Evolutionary conservation across 1,140 invertebrate species (phyloP).

Genomic region (Aethina tumida): DNA sequence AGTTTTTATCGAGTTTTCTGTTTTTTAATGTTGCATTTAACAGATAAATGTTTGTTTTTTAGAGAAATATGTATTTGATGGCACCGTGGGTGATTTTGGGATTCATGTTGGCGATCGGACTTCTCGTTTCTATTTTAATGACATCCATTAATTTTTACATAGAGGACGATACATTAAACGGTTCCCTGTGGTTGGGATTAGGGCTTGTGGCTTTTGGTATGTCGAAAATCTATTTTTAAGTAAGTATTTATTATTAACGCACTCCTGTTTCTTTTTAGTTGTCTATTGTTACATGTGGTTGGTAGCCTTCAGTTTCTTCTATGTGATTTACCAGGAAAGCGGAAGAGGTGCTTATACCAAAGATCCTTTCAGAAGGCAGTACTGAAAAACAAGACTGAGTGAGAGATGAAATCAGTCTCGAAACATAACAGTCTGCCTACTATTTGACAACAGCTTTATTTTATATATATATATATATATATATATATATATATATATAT

Average conservation of each 20-base stretch:
- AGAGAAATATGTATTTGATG: constrained; percentile 72
- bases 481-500: too few relatives aligned
- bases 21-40: too few relatives aligned
- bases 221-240: constrained; percentile 15
- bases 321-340: constrained; percentile 56
- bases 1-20: too few relatives aligned
- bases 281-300: constrained; percentile 64
- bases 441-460: too few relatives aligned
- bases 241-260: neutral
- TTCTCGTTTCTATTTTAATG: constrained; percentile 65
- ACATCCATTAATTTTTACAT: constrained; percentile 62
- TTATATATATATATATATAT: too few relatives aligned
- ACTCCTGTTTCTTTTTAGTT: constrained; percentile 41
- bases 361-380: constrained; percentile 51
- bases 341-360: constrained; percentile 52
- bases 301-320: constrained; percentile 69
- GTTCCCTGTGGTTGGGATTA: constrained; percentile 48
- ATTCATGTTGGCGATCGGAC: constrained; percentile 60
- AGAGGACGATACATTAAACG: constrained; percentile 44
- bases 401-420: too few relatives aligned
- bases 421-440: too few relatives aligned
- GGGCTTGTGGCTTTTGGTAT: constrained; percentile 52
- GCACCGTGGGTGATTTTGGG: constrained; percentile 71
- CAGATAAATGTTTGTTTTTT: constrained; percentile 28
- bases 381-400: too few relatives aligned